Evolutionary conservation across 2,797 vertebrate species (phyloP).

Genomic region (Amphiprion clarkii): DNA sequence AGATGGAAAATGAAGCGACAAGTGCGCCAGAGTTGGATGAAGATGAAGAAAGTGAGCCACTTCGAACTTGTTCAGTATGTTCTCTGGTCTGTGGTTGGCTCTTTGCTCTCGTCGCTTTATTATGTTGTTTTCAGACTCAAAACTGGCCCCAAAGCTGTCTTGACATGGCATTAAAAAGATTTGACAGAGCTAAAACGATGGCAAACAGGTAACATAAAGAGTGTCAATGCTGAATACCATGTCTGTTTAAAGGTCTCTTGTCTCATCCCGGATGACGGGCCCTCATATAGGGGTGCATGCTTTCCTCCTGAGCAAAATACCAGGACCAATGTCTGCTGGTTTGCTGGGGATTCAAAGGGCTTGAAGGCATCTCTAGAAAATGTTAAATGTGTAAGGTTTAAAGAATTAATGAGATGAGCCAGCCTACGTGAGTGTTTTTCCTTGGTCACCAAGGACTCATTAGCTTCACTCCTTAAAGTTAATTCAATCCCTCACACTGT

Average conservation of each 20-base stretch:
- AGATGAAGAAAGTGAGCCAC: constrained; percentile 32
- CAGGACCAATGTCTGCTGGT: constrained; percentile 18
- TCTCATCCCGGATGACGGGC: constrained; percentile 8
- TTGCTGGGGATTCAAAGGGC: constrained; percentile 12
- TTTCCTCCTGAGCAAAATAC: constrained; percentile 21
- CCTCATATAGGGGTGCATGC: neutral
- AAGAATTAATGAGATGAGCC: constrained; percentile 70
- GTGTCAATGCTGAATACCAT: constrained; percentile 31
- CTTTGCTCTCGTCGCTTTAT: constrained; percentile 2
- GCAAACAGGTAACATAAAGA: constrained; percentile 25
- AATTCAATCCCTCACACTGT: constrained; percentile 56
- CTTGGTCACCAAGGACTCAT: constrained; percentile 56
- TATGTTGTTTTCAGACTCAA: constrained; percentile 29
- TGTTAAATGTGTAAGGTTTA: constrained; percentile 60
- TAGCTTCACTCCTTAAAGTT: constrained; percentile 55
- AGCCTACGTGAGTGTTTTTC: constrained; percentile 46
- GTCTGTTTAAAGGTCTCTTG: constrained; percentile 57
- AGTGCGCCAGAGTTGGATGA: constrained; percentile 19
- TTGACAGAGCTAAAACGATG: constrained; percentile 24
- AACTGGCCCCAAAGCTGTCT: constrained; percentile 18
- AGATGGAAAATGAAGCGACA: constrained; percentile 33
- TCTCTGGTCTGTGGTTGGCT: constrained; percentile 23
- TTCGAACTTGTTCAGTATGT: constrained; percentile 35
- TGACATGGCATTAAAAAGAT: constrained; percentile 31
- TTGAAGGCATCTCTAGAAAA: constrained; percentile 34